Percentiles rank a stretch among this genome's conserved stretches.
These are phyloP conservation scores for Hesperophylax magnus DNA, from an alignment of 1,140 invertebrate species.

Conservation along the genomic window DNA sequence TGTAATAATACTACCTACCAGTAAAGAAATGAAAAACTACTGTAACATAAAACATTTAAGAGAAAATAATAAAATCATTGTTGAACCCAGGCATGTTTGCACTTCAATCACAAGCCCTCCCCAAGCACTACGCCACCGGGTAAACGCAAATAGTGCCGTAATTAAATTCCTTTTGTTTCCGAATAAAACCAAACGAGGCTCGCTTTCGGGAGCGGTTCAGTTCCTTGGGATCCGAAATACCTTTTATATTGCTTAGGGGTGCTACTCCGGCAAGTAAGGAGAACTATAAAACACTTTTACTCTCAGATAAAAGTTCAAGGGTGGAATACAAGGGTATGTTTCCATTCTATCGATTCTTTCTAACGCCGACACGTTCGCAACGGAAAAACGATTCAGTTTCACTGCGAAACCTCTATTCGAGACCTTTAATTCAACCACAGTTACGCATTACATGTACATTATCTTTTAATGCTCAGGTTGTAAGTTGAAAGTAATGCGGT, in stretches of 20 bases:
- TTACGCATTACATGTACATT: too few relatives aligned
- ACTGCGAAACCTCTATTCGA: too few relatives aligned
- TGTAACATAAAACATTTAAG: not conserved
- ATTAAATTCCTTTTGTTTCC: constrained; percentile 39
- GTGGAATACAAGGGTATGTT: constrained; percentile 29
- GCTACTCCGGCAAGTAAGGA: not conserved
- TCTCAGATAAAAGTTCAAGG: constrained; percentile 41
- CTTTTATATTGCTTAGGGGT: constrained; percentile 41
- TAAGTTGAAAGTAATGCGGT: too few relatives aligned
- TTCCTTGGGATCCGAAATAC: constrained; percentile 17
- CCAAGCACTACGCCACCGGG: not conserved
- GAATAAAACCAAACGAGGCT: constrained; percentile 35
- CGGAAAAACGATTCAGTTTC: too few relatives aligned
- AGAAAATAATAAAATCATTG: not conserved
- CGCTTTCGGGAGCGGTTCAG: constrained; percentile 20
- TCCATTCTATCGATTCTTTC: constrained; percentile 11
- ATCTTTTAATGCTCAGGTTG: too few relatives aligned
- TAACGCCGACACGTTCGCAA: not conserved
- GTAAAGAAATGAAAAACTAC: too few relatives aligned
- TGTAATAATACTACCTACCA: too few relatives aligned
- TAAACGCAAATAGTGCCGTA: constrained; percentile 16
- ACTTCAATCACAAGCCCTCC: not conserved
- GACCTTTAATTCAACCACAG: too few relatives aligned
- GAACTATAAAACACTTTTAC: constrained; percentile 44
- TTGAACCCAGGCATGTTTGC: not conserved